Base-by-base conservation (phyloP, 2,888 invertebrate genomes). In the Harpalus rufipes region DNA sequence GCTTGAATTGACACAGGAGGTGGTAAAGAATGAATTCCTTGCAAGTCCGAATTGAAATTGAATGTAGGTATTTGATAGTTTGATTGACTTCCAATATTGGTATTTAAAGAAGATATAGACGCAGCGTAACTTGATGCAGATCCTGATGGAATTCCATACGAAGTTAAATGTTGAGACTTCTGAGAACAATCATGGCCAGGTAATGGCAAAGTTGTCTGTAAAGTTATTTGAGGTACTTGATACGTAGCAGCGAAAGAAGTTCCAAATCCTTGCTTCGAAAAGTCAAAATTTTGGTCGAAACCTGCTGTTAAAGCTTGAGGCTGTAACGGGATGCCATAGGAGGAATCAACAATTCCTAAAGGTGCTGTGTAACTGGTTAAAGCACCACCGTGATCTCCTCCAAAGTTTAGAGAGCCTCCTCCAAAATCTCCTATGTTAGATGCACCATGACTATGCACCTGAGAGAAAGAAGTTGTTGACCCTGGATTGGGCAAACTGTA, bases 321-420 rank as follows among this genome's bases (percentile, higher is more conserved):
- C 25, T 85, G 87, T 44, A 87, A 84, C 16, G 92, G 92, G 18
- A 92, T 91, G 0, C 92, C 92, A 8, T 93, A 92, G 78, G 93
- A 92, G 65, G 93, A 93, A 32, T 92, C 92, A 0, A 93, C 91
- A 14, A 92, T 91, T 8, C 92, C 88, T 14, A 93, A 87, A 0
- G 93, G 93, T 0, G 90, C 93, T 0, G 92, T 91, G 85, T 93
- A 93, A 1, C 93, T 93, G 82, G 92, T 92, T 16, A 92, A 87
- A 41, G 88, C 86, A 63, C 56, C 82, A 21, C 56, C 56, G 14
- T 84, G 78, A 84, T 76, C 61, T n/a, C 72, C 72, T 16, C 39
- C 82, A 72, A 82, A 72, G 58, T 83, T 76, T 16, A 76, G 51
- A 44, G 81, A 81, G 8, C n/a, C 32, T 44, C 18, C 32, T 44